Evolutionary conservation across 2,888 invertebrate species (phyloP), one percentile per base, ranked within the genome.

Genomic region (Hyles lineata): DNA sequence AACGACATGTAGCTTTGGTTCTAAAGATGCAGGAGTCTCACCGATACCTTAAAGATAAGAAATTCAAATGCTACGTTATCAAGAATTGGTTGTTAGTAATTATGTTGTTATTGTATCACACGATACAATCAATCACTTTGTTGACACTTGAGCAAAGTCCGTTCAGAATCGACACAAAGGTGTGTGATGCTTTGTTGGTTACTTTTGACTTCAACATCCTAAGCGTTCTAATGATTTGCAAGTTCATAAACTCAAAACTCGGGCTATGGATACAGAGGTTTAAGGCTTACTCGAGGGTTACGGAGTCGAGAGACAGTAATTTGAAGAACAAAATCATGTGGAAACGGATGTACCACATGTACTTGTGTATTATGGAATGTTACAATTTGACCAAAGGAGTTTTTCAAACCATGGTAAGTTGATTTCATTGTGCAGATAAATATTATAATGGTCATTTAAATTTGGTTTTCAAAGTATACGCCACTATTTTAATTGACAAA

Each of bases 1-100:
- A 75, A 3, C 23, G 59, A 0, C 74, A 73, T 43, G 67, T 81
- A 0, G 19, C n/a, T 4, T 70, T 79, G 2, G 71, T 81, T 15
- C 50, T 78, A 8, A 74, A 21, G 2, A 72, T 80, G 62, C 80
- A 80, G 72, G 62, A 72, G 9, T 23, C 78, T 11, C 74, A 75
- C 23, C 75, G 74, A 25, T 60, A 43, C 15, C 55, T 79, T 8
- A 17, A 71, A 2, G 23, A 74, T 21, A n/a, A 25, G 19, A 7
- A 32, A 23, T 17, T n/a, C 25, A 60, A 61, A 7, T 70, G 71
- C 0, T 9, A n/a, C 0, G 52, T 71, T 9, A 25, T 74, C 6
- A 3, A 50, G 2, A 72, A 55, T 25, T 75, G 76, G 55, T 74
- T 76, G 71, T 1, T 72, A 25, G 21, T 19, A 23, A 8, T 6